phyloP scores from a whole-genome alignment of 2,113 vertebrate species.

The Pungitius pungitius region DNA sequence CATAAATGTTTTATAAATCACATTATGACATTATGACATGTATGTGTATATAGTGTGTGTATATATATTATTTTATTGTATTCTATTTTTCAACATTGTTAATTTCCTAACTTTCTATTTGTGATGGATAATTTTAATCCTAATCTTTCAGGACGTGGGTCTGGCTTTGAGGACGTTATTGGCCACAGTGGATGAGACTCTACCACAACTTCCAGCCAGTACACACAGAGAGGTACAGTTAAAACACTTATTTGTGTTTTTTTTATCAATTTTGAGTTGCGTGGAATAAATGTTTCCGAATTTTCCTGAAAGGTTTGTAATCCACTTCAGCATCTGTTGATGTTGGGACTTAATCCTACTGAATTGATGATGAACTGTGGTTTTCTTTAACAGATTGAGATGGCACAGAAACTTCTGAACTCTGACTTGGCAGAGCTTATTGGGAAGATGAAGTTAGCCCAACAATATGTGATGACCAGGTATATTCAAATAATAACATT shows the following conservation, averaged over 20 bases:
- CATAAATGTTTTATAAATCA: neutral
- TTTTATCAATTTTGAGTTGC: neutral
- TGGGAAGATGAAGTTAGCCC: slow-evolving; percentile 97
- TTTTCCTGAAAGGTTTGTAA: neutral
- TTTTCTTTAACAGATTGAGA: slow-evolving; percentile 87
- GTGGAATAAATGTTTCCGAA: neutral
- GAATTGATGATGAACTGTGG: no score
- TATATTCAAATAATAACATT: slow-evolving; percentile 13
- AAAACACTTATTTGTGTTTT: neutral
- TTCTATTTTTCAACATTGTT: neutral
- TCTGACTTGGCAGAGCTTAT: slow-evolving; percentile 96
- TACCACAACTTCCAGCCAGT: slow-evolving; percentile 91
- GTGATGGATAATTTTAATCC: neutral
- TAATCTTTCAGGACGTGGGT: slow-evolving; percentile 88
- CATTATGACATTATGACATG: neutral
- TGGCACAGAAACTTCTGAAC: slow-evolving; percentile 98
- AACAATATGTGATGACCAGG: slow-evolving; percentile 91
- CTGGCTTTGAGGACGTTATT: slow-evolving; percentile 93
- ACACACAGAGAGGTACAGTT: slow-evolving; percentile 94
- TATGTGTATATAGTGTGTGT: neutral
- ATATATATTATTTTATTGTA: neutral
- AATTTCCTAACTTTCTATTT: neutral
- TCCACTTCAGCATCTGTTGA: neutral
- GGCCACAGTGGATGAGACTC: slow-evolving; percentile 96
- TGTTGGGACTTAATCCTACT: neutral